These are phyloP conservation scores for Anisognathus igniventris DNA, from an alignment of 2,797 vertebrate species.

Conservation along the genomic window DNA sequence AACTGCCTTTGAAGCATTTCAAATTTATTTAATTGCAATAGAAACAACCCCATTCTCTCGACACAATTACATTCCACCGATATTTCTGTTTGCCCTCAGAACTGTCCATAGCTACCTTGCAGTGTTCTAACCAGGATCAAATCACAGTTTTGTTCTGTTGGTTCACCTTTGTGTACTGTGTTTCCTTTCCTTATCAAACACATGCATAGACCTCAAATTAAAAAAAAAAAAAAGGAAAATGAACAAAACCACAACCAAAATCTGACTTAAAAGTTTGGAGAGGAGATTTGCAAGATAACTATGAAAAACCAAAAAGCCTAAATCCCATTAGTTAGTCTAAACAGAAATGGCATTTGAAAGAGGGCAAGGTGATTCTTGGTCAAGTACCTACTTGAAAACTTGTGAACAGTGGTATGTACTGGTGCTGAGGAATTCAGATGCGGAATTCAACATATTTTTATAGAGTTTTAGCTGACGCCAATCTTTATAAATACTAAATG, in stretches of 20 bases:
- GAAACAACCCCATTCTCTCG: not conserved
- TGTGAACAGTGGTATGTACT: not conserved
- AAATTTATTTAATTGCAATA: not conserved
- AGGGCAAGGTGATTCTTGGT: not conserved
- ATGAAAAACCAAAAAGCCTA: not conserved
- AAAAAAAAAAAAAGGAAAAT: not conserved
- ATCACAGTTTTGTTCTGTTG: not conserved
- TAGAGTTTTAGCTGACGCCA: not conserved
- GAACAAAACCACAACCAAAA: not conserved
- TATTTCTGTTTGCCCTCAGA: not conserved
- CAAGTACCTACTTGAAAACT: not conserved
- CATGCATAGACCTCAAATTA: accelerated
- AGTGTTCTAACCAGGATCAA: not conserved
- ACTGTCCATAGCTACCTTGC: not conserved
- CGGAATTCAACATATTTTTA: not conserved
- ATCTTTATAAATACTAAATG: not conserved
- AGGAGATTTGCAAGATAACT: not conserved
- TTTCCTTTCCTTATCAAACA: not conserved
- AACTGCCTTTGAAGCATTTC: not conserved
- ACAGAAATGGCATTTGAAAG: not conserved
- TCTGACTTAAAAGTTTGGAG: not conserved
- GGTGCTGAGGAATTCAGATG: not conserved
- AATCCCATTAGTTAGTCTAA: not conserved
- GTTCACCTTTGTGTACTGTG: not conserved
- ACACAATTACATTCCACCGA: not conserved